These are phyloP conservation scores for Nyctalus aviator DNA, from an alignment of 2,797 vertebrate species.

Conservation along the genomic window DNA sequence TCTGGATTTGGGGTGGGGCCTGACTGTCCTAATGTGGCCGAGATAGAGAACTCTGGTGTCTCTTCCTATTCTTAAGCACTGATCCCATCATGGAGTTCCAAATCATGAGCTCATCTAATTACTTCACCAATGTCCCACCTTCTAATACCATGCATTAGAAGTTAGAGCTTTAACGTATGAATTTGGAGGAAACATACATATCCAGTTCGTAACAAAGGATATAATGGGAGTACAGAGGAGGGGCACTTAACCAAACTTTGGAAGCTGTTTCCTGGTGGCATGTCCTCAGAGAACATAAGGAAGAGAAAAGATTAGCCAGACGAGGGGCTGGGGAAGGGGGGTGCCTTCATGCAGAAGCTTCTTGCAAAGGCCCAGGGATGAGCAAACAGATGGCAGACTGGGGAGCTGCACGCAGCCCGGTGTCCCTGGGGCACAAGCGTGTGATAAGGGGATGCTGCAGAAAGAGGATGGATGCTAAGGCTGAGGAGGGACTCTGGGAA, in stretches of 20 bases:
- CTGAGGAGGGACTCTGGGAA: background rate
- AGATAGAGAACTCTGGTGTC: background rate
- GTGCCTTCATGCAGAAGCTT: background rate
- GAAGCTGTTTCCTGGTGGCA: background rate
- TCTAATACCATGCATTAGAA: background rate
- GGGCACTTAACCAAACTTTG: background rate
- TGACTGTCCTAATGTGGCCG: background rate
- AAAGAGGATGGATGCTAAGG: background rate
- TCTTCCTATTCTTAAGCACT: background rate
- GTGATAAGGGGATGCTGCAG: background rate
- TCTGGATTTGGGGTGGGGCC: background rate
- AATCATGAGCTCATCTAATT: background rate
- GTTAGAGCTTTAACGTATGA: background rate
- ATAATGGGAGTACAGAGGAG: background rate
- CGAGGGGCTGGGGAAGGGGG: background rate
- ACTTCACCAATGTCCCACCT: background rate
- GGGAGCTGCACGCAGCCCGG: background rate
- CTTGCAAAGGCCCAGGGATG: background rate
- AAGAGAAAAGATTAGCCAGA: background rate
- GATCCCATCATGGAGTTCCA: background rate
- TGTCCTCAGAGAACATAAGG: background rate
- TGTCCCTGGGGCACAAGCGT: background rate
- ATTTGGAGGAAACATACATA: background rate
- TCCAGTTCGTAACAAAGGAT: background rate
- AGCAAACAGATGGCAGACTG: background rate